A percentile compares a stretch with the other conserved stretches of the same genome.
These are phyloP conservation scores for Pluvialis apricaria DNA, from an alignment of 2,113 vertebrate species.

Conservation along the genomic window DNA sequence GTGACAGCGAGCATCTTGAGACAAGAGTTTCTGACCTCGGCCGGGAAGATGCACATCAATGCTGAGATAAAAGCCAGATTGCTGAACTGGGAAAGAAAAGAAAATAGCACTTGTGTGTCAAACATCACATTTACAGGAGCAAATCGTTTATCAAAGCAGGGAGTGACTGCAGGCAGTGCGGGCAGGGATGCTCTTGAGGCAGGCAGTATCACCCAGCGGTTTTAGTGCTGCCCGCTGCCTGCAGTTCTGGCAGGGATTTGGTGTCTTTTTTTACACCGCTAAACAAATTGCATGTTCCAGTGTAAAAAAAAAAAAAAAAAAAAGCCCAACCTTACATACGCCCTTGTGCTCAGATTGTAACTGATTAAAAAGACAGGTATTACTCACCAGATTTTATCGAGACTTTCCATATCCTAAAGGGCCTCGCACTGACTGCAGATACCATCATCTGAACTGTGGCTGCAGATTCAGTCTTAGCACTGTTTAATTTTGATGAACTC, in stretches of 20 bases:
- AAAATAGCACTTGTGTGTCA: not conserved
- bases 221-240: not conserved
- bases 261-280: not conserved
- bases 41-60: fast-evolving
- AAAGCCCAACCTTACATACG: not conserved
- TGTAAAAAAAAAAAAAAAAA: not conserved
- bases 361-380: not conserved
- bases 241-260: not conserved
- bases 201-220: not conserved
- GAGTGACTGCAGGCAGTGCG: not conserved
- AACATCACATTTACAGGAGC: fast-evolving
- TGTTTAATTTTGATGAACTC: not conserved
- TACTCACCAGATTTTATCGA: not conserved
- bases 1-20: fast-evolving
- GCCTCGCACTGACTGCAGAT: not conserved
- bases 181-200: not conserved
- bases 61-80: not conserved
- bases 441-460: not conserved
- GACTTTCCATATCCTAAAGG: not conserved
- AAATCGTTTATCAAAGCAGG: fast-evolving
- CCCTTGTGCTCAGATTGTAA: not conserved
- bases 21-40: not conserved
- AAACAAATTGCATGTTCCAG: not conserved
- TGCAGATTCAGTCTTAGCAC: not conserved
- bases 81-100: not conserved